Evolutionary conservation across 2,888 invertebrate genomes (phyloP).

Genomic region (Lumbricus terrestris): DNA sequence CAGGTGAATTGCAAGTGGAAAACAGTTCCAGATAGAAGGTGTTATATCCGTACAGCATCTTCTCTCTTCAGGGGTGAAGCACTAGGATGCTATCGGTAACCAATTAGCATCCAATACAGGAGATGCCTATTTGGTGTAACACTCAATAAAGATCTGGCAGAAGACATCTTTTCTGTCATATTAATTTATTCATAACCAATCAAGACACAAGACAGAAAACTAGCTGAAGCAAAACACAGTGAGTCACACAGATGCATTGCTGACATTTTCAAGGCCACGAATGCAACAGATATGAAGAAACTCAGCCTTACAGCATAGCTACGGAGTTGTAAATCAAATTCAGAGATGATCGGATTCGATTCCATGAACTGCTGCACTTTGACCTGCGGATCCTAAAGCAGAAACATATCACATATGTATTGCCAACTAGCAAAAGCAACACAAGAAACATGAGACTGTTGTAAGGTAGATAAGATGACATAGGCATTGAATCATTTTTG

Average conservation of each 20-base stretch:
- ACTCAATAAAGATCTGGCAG: too few species aligned
- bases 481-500: neutral
- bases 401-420: neutral
- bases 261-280: neutral
- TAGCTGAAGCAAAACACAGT: too few species aligned
- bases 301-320: conserved; percentile 55
- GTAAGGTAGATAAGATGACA: neutral
- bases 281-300: neutral
- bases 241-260: too few species aligned
- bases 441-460: neutral
- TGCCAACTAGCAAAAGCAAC: conserved; percentile 17
- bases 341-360: conserved; percentile 60
- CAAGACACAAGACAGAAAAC: too few species aligned
- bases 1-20: neutral
- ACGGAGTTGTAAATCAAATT: conserved; percentile 61
- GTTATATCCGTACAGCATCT: neutral
- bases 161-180: too few species aligned
- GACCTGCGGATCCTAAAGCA: conserved; percentile 51
- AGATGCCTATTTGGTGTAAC: too few species aligned
- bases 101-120: too few species aligned
- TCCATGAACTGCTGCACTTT: conserved; percentile 60
- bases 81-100: too few species aligned
- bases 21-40: neutral
- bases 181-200: too few species aligned
- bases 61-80: neutral